Conservation (phyloP, 2,888 invertebrate genomes). For the Smittia sp. region DNA sequence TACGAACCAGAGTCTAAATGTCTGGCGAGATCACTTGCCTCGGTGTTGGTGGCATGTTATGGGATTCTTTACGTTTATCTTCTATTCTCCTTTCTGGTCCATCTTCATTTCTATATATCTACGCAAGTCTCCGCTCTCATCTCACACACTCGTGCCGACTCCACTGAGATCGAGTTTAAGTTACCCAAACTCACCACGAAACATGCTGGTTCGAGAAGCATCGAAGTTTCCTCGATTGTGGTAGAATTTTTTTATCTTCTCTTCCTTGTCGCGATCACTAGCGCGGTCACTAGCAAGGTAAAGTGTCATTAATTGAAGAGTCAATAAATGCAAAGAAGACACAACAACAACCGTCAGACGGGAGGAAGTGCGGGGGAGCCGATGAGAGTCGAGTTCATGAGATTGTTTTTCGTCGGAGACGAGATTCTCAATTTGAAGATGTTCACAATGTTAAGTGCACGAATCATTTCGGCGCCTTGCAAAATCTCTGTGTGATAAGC, state of each 20-base stretch:
- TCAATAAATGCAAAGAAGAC: constrained; percentile 31
- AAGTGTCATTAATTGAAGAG: constrained; percentile 40
- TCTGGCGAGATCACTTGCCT: constrained; percentile 30
- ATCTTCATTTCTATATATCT: no score
- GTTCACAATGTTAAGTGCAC: background rate
- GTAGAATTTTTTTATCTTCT: no score
- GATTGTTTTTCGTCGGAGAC: background rate
- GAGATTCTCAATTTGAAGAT: background rate
- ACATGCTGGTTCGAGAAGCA: background rate
- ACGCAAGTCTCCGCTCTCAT: no score
- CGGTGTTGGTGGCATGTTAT: constrained; percentile 32
- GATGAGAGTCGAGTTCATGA: background rate
- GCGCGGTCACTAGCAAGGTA: constrained; percentile 9
- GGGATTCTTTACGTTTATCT: constrained; percentile 22
- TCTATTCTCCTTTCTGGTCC: constrained; percentile 20
- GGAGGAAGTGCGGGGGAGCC: constrained; percentile 30
- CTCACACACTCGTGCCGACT: no score
- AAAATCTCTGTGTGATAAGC: background rate
- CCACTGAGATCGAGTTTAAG: background rate
- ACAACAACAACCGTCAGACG: background rate
- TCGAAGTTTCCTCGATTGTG: background rate
- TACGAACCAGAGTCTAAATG: constrained; percentile 37
- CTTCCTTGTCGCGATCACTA: no score
- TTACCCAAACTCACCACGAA: background rate
- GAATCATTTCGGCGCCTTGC: constrained; percentile 13